Evolutionary conservation across 37 sponge, comb jelly and placozoan species (phyloP).

Genomic region (Hexactinellida sp.): DNA sequence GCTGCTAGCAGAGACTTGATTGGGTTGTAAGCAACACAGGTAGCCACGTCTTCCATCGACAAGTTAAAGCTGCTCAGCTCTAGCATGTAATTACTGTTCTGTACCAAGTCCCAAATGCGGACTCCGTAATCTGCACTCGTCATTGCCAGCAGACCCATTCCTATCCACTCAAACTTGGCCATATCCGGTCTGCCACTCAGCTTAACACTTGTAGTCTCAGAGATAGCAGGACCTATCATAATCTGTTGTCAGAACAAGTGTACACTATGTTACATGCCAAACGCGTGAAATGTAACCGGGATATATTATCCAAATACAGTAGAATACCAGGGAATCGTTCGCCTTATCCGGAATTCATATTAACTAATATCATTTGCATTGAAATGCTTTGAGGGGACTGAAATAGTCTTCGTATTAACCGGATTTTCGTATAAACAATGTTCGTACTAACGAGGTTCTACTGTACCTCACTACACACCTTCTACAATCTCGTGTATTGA

Average conservation of each 20-base stretch:
- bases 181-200: conserved; percentile 2
- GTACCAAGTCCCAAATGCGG: not conserved
- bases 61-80: conserved; percentile 6
- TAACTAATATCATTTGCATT: too few species aligned
- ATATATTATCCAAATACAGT: too few species aligned
- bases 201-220: not conserved
- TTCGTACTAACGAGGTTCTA: too few species aligned
- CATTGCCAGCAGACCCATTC: conserved; percentile 3
- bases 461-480: too few species aligned
- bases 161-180: not conserved
- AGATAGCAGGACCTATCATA: not conserved
- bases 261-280: too few species aligned
- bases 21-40: conserved; percentile 14
- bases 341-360: too few species aligned
- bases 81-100: conserved; percentile 15
- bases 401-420: too few species aligned
- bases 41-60: not conserved
- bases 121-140: conserved; percentile 1
- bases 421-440: too few species aligned
- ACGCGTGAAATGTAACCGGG: too few species aligned
- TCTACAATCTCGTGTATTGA: not conserved
- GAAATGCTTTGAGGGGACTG: too few species aligned
- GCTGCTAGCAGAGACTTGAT: conserved; percentile 40
- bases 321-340: too few species aligned
- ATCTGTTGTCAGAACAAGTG: too few species aligned